phyloP scores from a whole-genome alignment of 2,113 vertebrate species.

The Nothocercus julius region DNA sequence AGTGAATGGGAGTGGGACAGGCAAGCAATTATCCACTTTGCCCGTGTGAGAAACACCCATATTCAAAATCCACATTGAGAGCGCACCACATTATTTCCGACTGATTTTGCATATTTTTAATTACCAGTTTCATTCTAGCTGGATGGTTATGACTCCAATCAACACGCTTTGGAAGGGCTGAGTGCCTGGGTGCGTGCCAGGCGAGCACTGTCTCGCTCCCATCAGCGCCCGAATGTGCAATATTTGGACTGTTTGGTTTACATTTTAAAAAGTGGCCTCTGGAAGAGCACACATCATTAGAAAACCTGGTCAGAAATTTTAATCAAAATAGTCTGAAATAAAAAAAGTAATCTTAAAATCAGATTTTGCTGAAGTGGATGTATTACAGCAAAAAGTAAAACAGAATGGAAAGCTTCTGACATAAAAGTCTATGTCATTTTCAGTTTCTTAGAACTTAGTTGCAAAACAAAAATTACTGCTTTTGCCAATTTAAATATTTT shows the following conservation, averaged over 20 bases:
- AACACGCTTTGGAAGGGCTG: constrained; percentile 51
- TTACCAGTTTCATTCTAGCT: constrained; percentile 54
- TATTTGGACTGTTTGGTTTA: background rate
- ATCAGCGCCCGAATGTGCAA: background rate
- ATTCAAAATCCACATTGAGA: constrained; percentile 60
- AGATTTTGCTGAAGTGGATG: background rate
- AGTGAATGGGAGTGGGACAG: constrained; percentile 59
- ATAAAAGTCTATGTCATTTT: background rate
- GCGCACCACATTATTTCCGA: constrained; percentile 52
- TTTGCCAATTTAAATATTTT: background rate
- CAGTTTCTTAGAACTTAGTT: background rate
- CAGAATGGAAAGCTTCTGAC: background rate
- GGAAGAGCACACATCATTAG: background rate
- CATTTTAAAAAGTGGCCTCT: background rate
- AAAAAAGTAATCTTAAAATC: background rate
- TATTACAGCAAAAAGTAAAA: background rate
- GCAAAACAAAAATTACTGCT: background rate
- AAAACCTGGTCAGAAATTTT: background rate
- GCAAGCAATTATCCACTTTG: constrained; percentile 71
- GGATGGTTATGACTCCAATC: constrained; percentile 65
- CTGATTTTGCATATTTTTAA: constrained; percentile 71
- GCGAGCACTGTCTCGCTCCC: background rate
- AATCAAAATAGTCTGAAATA: background rate
- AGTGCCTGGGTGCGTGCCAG: constrained; percentile 46
- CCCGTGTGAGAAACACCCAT: constrained; percentile 58